phyloP scores from a whole-genome alignment of 2,888 invertebrate genomes.

The Andrena camellia region DNA sequence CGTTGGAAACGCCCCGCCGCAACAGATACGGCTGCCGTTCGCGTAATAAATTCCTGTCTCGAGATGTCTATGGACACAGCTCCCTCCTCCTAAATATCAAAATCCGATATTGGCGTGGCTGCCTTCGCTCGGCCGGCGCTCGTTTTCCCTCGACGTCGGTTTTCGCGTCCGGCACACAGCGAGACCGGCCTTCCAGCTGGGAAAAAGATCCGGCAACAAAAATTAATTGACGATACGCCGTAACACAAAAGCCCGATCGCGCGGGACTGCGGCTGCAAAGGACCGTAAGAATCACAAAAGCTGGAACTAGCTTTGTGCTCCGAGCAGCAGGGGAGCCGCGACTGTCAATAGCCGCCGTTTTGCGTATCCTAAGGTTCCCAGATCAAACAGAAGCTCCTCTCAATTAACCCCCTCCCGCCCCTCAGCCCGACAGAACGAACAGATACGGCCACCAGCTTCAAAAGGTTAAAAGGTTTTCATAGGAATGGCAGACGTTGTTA shows the following conservation, averaged over 20 bases:
- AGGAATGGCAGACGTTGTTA: slow-evolving; percentile 1
- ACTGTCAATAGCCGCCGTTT: slow-evolving; percentile 31
- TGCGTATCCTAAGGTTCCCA: slow-evolving; percentile 7
- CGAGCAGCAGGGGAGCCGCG: neutral
- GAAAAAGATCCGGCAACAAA: slow-evolving; percentile 33
- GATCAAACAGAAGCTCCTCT: slow-evolving; percentile 20
- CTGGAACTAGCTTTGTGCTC: slow-evolving; percentile 18
- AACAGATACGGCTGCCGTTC: slow-evolving; percentile 13
- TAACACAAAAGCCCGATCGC: slow-evolving; percentile 23
- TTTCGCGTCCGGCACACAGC: slow-evolving; percentile 14
- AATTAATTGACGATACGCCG: slow-evolving; percentile 52
- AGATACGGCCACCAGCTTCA: slow-evolving; percentile 7
- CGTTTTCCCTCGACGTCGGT: slow-evolving; percentile 10
- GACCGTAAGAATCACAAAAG: slow-evolving; percentile 22
- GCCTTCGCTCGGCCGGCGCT: slow-evolving; percentile 14
- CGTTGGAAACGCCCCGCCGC: slow-evolving; percentile 18
- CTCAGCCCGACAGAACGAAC: neutral
- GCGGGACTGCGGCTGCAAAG: neutral
- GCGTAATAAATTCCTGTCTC: slow-evolving; percentile 47
- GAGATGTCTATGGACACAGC: slow-evolving; percentile 26
- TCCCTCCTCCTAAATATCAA: slow-evolving; percentile 44
- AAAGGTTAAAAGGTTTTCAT: slow-evolving; percentile 6
- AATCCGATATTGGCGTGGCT: slow-evolving; percentile 42
- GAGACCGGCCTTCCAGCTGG: slow-evolving; percentile 8
- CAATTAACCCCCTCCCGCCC: slow-evolving; percentile 1